Evolutionary conservation across 2,888 invertebrate species (phyloP), one percentile per base, ranked within the genome.

Genomic region (Nycteola revayana): DNA sequence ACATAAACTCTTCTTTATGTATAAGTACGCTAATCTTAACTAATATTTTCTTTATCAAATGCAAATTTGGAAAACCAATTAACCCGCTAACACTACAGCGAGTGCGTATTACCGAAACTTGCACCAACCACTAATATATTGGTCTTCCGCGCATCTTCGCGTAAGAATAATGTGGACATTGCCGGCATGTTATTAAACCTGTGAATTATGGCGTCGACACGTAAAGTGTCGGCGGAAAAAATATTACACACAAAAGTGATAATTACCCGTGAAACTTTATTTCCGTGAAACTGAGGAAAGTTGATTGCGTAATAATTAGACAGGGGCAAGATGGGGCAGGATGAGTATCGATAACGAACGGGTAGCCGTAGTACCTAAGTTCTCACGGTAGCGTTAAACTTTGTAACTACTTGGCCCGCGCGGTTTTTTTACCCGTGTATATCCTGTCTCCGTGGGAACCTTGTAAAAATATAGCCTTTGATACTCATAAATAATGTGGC

Each of bases 131-230:
- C 32, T 42, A 52, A 66, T 54, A 57, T 52, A 56, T 54, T 47
- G 49, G 56, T 61, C 67, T 64, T 60, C 38, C 38, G 78, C 76
- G 79, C 83, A 83, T 84, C 83, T 72, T 74, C 74, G 49, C 54
- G 47, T 47, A 66, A 65, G 61, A 72, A 64, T 65, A 66, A 70
- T 64, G 67, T 57, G 61, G 50, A 49, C 43, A 56, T 50, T 50
- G 57, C 74, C 77, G 75, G 69, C 68, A 58, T 84, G 73, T 84
- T 81, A 85, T 85, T 87, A 86, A 65, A 49, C 59, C 51, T 36
- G 77, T 85, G 84, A 86, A 73, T 84, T 84, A 85, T 80, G 75
- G 79, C 77, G 79, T 71, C 74, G 83, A 84, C 81, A 76, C 78
- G 71, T 71, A 72, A 63, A 71, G 72, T 68, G 71, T 68, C 63